Base-by-base conservation (phyloP, 1,140 invertebrate species). In the Drosophila athabasca region DNA sequence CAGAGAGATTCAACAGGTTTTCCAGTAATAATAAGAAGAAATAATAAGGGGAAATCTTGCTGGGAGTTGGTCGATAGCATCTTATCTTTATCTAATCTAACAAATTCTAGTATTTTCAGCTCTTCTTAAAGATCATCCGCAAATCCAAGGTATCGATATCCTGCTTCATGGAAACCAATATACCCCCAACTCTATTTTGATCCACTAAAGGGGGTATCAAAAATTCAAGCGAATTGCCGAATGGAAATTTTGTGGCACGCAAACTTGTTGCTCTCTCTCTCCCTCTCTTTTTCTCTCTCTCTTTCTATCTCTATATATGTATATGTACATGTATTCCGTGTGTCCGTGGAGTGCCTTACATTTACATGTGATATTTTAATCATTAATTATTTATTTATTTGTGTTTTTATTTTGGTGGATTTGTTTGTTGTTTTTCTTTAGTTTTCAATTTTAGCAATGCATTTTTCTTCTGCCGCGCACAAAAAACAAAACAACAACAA, bases 201-300 rank as follows among this genome's bases (percentile, higher is more conserved):
- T 13, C 11, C 35, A 49, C 44, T 58, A 50, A 69, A 64, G 13
- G 15, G 59, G 59, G 35, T 39, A 62, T 58, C 66, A 24, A 51
- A 62, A 68, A 59, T 64, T 69, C 17, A 46, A 70, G 64, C 64
- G 72, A 85, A 78, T 65, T 82, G 76, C 74, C 82, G 67, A 74
- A 87, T 85, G 82, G 75, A 85, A 78, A 85, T 82, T 85, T 85
- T 85, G 78, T 82, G 74, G 84, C 75, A 73, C 82, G 70, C 83
- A 87, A 85, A 85, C 82, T 85, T 85, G 82, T 85, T 85, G 82
- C 77, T 59, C 57, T 68, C 49, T 58, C 39, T 41, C 50, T 59
- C 22, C 45, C 46, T 35, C 60, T 50, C 49, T n/a, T n/a, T n/a
- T n/a, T 19, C 17, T 31, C 6, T 73, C 46, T 46, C 26, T 55